Percentiles rank a stretch among this genome's conserved stretches.
Conservation (phyloP, 2,113 vertebrate genomes). For the Tretioscincus oriximinensis region DNA sequence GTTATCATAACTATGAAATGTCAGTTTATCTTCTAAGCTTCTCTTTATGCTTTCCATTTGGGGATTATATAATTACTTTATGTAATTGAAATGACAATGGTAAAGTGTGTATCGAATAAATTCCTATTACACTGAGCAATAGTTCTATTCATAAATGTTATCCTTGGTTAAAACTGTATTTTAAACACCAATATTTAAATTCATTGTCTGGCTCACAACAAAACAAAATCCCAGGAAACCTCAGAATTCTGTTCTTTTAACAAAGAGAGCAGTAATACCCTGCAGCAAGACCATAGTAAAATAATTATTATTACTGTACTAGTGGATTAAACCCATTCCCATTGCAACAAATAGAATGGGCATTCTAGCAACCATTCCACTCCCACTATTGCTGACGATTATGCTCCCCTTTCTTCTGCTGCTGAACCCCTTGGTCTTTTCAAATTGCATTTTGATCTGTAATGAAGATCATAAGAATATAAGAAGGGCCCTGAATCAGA, state of each 20-base stretch:
- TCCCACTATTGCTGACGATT: no score
- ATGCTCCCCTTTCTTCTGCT: no score
- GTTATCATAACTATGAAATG: constrained; percentile 5
- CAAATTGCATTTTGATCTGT: no score
- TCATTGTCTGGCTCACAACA: background rate
- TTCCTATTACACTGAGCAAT: constrained; percentile 6
- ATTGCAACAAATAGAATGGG: no score
- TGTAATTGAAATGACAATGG: constrained; percentile 5
- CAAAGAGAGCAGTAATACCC: background rate
- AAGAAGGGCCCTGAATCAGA: no score
- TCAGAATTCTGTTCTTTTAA: background rate
- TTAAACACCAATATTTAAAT: background rate
- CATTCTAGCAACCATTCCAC: no score
- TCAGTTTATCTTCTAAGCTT: constrained; percentile 4
- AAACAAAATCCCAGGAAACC: no score
- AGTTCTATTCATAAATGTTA: background rate
- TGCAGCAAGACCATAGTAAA: background rate
- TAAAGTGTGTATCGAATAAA: background rate
- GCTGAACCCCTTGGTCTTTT: no score
- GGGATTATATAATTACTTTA: constrained; percentile 9
- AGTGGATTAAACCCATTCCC: no score
- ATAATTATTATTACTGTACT: no score
- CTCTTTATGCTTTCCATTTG: background rate
- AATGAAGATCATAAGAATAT: no score
- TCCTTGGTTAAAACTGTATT: background rate